phyloP scores from a whole-genome alignment of 1,140 invertebrate genomes.

The Trigoniulus corallinus region DNA sequence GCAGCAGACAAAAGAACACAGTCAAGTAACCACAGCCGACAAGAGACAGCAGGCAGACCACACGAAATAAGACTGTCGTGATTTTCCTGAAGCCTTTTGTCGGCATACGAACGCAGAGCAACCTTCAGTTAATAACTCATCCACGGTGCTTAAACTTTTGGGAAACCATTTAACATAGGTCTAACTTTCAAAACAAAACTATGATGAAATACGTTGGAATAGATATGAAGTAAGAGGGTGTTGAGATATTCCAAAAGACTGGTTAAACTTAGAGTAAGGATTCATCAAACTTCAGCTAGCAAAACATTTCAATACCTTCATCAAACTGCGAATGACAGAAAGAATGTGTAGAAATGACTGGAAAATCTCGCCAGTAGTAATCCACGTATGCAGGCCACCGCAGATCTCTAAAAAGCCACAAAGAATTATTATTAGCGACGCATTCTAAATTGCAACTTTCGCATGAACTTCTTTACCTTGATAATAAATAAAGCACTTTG shows the following conservation, averaged over 20 bases:
- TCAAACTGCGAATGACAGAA: slow-evolving; percentile 18
- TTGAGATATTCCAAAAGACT: background rate
- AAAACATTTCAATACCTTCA: slow-evolving; percentile 13
- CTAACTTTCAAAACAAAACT: slow-evolving; percentile 13
- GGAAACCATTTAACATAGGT: slow-evolving; percentile 8
- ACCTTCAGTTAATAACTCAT: too few relatives aligned
- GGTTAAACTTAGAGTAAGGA: background rate
- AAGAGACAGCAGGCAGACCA: too few relatives aligned
- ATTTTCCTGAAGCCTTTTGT: too few relatives aligned
- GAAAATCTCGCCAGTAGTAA: slow-evolving; percentile 76
- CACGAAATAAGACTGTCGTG: too few relatives aligned
- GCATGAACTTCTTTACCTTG: background rate
- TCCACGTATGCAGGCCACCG: slow-evolving; percentile 48
- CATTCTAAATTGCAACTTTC: background rate
- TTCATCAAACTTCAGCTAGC: background rate
- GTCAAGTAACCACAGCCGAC: too few relatives aligned
- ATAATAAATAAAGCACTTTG: background rate
- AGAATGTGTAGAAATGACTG: slow-evolving; percentile 33
- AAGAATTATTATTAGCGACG: too few relatives aligned
- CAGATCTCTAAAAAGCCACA: slow-evolving; percentile 38
- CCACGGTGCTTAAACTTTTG: background rate
- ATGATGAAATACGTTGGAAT: slow-evolving; percentile 14
- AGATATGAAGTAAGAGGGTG: background rate
- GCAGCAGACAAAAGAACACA: too few relatives aligned
- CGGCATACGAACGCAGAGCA: too few relatives aligned